Percentiles rank a stretch among this genome's conserved stretches.
phyloP scores from a whole-genome alignment of 2,113 vertebrate genomes.

The Xiphophorus couchianus region DNA sequence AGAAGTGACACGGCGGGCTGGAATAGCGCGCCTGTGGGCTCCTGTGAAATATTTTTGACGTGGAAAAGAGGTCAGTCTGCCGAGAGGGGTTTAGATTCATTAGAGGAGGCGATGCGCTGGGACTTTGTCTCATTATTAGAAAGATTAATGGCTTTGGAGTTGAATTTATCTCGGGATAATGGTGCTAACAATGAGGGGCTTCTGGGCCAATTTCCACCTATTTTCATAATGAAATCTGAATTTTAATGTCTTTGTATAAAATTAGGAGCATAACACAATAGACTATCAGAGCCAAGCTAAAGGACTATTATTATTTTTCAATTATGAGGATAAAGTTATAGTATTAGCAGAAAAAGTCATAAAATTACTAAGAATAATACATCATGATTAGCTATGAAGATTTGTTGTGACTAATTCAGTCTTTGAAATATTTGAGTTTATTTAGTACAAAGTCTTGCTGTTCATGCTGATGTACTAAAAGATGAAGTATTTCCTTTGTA shows the following conservation, averaged over 20 bases:
- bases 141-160: slow-evolving; percentile 56
- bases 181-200: background rate
- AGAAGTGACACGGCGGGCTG: slow-evolving; percentile 41
- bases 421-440: too few relatives aligned
- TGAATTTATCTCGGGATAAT: slow-evolving; percentile 18
- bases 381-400: too few relatives aligned
- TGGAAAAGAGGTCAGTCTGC: slow-evolving; percentile 68
- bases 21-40: slow-evolving; percentile 65
- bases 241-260: background rate
- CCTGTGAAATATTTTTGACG: slow-evolving; percentile 55
- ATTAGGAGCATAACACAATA: background rate
- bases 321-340: too few relatives aligned
- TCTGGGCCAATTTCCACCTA: background rate
- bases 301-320: too few relatives aligned
- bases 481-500: too few relatives aligned
- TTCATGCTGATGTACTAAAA: too few relatives aligned
- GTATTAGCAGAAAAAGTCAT: too few relatives aligned
- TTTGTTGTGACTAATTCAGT: too few relatives aligned
- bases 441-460: too few relatives aligned
- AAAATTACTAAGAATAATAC: too few relatives aligned
- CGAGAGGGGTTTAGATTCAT: slow-evolving; percentile 61
- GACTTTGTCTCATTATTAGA: slow-evolving; percentile 65
- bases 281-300: too few relatives aligned
- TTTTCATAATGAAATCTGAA: background rate
- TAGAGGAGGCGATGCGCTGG: slow-evolving; percentile 59